Base-by-base conservation (phyloP, 2,113 vertebrate species). In the Monopterus albus region DNA sequence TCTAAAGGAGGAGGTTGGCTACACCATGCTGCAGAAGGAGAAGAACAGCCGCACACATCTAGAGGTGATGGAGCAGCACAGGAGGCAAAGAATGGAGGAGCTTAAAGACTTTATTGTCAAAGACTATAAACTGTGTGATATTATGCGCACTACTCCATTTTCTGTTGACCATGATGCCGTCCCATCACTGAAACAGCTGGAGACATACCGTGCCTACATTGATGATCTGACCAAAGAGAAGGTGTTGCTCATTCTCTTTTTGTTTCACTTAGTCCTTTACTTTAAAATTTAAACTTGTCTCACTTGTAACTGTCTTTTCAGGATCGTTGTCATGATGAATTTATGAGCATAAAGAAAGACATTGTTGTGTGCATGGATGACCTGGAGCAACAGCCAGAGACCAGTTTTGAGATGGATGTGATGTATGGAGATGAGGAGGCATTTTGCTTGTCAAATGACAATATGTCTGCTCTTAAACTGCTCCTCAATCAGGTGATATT, bases 381-480 rank as follows among this genome's bases (percentile, higher is more conserved):
- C 51, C 78, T 98, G 80, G 96, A 98, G 35, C 95, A 91, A 15
- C 74, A 75, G 6, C 96, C 97, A 0, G 95, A 98, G 61, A 96
- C 91, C 0, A 96, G 95, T 83, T 98, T 98, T 12, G 96, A 99
- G 87, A 90, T 57, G 23, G 96, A 98, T 0, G 95, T 96, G 23
- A 94, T 96, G 69, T 96, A 92, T 14, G 95, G 97, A 75, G 94
- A 97, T 0, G 94, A 96, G 66, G 96, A 95, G 0, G 91, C 91
- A 0, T 98, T 98, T 79, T 97, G 95, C 68, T 75, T 98, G 23
- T 99, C 98, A 0, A 9, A 72, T 6, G 95, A 96, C 57, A 98
- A 98, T 68, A 94, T 99, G 0, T 7, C 78, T 20, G 88, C 95
- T 0, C 91, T 99, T 0, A 95, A 95, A 60, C 83, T 85, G 0